Percentiles rank a stretch among this genome's conserved stretches.
Conservation (phyloP, 1,140 invertebrate genomes). For the Probaryconus sp. region DNA sequence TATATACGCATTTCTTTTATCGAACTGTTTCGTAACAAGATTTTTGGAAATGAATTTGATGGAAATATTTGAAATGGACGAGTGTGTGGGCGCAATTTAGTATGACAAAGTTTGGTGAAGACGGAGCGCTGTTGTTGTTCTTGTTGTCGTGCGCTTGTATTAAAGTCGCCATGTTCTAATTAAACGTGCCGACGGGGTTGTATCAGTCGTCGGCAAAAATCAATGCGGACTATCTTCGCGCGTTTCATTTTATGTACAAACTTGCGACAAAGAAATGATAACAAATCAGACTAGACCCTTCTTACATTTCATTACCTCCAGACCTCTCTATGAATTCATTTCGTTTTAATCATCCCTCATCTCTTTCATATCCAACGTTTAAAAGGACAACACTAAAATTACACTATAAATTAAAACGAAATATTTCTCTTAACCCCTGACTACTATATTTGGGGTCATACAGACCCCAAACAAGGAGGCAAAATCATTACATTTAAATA, state of each 20-base stretch:
- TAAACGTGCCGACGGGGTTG: conserved; percentile 77
- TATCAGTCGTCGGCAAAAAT: conserved; percentile 77
- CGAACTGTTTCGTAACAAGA: conserved; percentile 5
- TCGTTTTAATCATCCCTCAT: too few species aligned
- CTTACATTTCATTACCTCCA: conserved; percentile 29
- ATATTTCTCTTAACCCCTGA: too few species aligned
- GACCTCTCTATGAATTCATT: too few species aligned
- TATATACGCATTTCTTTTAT: conserved; percentile 23
- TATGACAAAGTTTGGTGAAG: conserved; percentile 56
- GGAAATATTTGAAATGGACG: conserved; percentile 2
- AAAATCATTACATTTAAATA: too few species aligned
- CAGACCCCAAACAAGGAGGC: too few species aligned
- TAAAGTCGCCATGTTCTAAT: conserved; percentile 78
- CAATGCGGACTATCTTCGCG: conserved; percentile 67
- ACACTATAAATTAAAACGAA: too few species aligned
- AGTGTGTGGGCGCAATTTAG: conserved; percentile 50
- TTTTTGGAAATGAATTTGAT: conserved; percentile 21
- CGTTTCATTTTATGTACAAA: conserved; percentile 59
- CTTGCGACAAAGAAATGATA: conserved; percentile 56
- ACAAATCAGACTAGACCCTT: conserved; percentile 38
- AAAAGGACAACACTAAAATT: too few species aligned
- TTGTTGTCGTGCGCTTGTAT: conserved; percentile 78
- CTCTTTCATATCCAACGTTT: too few species aligned
- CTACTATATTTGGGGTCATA: too few species aligned
- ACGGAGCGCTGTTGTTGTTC: conserved; percentile 75